Base-by-base conservation (phyloP, 2,888 invertebrate species). In the Macropis europaea region DNA sequence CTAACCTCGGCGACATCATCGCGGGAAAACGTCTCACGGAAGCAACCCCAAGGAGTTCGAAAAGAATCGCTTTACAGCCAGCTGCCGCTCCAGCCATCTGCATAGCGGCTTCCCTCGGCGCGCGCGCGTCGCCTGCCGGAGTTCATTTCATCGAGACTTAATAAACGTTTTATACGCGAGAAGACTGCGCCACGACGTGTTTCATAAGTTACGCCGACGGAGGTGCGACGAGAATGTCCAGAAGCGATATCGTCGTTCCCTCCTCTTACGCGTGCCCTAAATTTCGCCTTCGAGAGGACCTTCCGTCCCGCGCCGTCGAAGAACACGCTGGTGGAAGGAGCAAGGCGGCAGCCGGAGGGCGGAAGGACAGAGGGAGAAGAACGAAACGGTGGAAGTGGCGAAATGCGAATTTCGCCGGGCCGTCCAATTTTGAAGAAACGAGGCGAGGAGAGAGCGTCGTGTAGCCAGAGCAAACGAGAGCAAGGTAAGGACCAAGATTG, bases 341-440 rank as follows among this genome's bases (percentile, higher is more conserved):
- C 2, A 15, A 22, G 36, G 19, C 30, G 38, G 7, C 19, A 15
- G 22, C 11, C 9, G 13, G 3, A 2, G 13, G 40, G 7, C 11
- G 26, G 32, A 11, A 32, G 38, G 13, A n/a, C 13, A 17, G 36
- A 36, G 24, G 47, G 32, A 36, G 9, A 26, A 28, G 40, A 24
- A 34, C 30, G 40, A 38, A 19, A 61, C 11, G 28, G 42, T 42
- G 60, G 54, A 42, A 60, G 59, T 50, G 61, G 62, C 26, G 19
- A 64, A 43, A 54, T 73, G 68, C 60, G 63, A 78, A 80, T 77
- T 80, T 80, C 63, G 66, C 26, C 47, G 69, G 61, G 63, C 69
- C 80, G 73, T 82, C 69, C 81, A 84, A 84, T 84, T 83, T 84
- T 78, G 61, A 77, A 74, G 73, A 59, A 73, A 73, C 57, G 74